Evolutionary conservation across 1,140 invertebrate species (phyloP).

Genomic region (Hylyphantes graminicola): DNA sequence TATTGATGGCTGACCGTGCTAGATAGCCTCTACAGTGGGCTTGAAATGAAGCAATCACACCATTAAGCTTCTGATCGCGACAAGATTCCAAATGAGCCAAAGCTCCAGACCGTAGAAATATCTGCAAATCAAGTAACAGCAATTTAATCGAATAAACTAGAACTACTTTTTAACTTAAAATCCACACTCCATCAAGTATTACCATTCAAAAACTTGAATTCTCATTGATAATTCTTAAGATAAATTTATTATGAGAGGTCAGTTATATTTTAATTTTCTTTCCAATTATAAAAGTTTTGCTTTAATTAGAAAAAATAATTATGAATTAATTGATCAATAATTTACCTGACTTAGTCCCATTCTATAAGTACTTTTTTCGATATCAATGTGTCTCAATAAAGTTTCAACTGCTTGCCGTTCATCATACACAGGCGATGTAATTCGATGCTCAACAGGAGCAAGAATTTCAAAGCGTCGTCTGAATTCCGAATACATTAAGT

Average conservation of each 20-base stretch:
- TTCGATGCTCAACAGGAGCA: slow-evolving; percentile 71
- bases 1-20: slow-evolving; percentile 81
- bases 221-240: too few relatives aligned
- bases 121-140: slow-evolving; percentile 73
- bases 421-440: slow-evolving; percentile 65
- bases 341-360: slow-evolving; percentile 92
- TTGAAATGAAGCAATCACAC: slow-evolving; percentile 84
- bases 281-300: not conserved
- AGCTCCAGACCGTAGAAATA: slow-evolving; percentile 91
- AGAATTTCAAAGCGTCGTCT: slow-evolving; percentile 83
- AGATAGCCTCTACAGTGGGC: slow-evolving; percentile 86
- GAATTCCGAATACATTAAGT: slow-evolving; percentile 89
- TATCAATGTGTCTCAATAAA: slow-evolving; percentile 85
- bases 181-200: too few relatives aligned
- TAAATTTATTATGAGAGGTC: too few relatives aligned
- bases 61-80: slow-evolving; percentile 86
- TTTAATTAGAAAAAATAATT: not conserved
- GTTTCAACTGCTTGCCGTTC: slow-evolving; percentile 76
- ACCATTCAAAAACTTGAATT: too few relatives aligned
- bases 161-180: too few relatives aligned
- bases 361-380: slow-evolving; percentile 87
- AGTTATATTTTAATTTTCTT: not conserved
- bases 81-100: slow-evolving; percentile 87
- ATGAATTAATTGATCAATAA: slow-evolving; percentile 26
- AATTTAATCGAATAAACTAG: not conserved